Percentiles rank a stretch among this genome's conserved stretches.
phyloP scores from a whole-genome alignment of 1,140 invertebrate genomes.

The Wiebesia pumilae region DNA sequence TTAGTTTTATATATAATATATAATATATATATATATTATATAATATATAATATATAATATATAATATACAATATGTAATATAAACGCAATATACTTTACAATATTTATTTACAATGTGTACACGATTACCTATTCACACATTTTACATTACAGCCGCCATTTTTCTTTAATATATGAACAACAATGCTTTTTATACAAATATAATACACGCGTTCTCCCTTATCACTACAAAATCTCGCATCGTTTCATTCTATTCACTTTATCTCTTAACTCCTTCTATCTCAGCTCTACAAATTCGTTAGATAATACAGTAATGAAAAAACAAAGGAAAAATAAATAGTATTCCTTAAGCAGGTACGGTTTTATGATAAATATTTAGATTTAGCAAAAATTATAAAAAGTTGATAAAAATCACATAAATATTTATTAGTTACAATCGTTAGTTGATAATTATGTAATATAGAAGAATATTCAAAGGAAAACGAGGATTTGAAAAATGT shows the following conservation, averaged over 20 bases:
- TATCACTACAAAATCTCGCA: conserved; percentile 26
- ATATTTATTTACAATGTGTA: conserved; percentile 74
- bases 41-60: conserved; percentile 67
- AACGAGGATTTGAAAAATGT: background rate
- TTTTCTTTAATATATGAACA: conserved; percentile 59
- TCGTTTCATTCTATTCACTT: background rate
- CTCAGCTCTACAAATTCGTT: conserved; percentile 55
- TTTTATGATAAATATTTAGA: conserved; percentile 61
- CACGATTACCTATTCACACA: conserved; percentile 70
- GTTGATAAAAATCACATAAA: conserved; percentile 57
- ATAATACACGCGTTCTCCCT: conserved; percentile 67
- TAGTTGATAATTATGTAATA: conserved; percentile 7
- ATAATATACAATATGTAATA: conserved; percentile 71
- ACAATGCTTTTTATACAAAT: conserved; percentile 70
- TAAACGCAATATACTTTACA: conserved; percentile 71
- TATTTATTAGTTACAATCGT: conserved; percentile 45
- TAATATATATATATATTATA: conserved; percentile 67
- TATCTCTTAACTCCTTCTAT: background rate
- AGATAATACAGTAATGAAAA: conserved; percentile 53
- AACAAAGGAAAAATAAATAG: conserved; percentile 68
- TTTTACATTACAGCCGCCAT: conserved; percentile 64
- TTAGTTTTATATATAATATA: conserved; percentile 56
- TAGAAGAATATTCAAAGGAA: background rate
- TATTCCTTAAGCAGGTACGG: conserved; percentile 73
- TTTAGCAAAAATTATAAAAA: conserved; percentile 52